Conservation (phyloP, 2,888 invertebrate genomes). For the Odontomyia ornata region DNA sequence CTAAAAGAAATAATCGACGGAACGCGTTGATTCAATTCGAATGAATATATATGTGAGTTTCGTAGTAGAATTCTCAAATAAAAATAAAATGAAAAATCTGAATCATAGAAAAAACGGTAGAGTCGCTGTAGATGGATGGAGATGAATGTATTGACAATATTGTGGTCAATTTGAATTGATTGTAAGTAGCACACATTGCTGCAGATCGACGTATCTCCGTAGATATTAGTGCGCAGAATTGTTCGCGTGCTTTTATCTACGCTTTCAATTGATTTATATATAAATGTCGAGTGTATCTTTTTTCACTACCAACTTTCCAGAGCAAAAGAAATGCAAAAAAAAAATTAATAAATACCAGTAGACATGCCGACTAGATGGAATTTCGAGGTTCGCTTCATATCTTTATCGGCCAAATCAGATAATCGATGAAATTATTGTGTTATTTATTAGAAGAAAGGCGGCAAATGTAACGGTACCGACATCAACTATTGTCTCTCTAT, state of each 20-base stretch:
- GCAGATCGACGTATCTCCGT: no score
- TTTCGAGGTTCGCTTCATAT: background rate
- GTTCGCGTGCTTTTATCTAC: background rate
- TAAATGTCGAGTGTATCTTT: no score
- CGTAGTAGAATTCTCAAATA: no score
- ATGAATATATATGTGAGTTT: no score
- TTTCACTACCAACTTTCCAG: no score
- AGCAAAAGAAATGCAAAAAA: no score
- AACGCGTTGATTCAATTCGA: background rate
- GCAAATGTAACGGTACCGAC: constrained; percentile 31
- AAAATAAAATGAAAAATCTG: no score
- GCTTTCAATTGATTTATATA: background rate
- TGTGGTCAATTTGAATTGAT: constrained; percentile 29
- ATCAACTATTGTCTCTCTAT: constrained; percentile 13
- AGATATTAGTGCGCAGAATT: constrained; percentile 22
- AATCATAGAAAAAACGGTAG: no score
- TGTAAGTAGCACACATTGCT: constrained; percentile 20
- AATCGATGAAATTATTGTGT: constrained; percentile 42
- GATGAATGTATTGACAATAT: constrained; percentile 31
- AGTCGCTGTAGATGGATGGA: background rate
- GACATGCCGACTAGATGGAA: background rate
- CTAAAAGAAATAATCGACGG: constrained; percentile 34
- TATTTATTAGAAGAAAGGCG: constrained; percentile 15
- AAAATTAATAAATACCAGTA: background rate
- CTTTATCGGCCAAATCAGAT: constrained; percentile 39